Evolutionary conservation across 2,888 invertebrate genomes (phyloP).

Genomic region (Diaphora mendica): DNA sequence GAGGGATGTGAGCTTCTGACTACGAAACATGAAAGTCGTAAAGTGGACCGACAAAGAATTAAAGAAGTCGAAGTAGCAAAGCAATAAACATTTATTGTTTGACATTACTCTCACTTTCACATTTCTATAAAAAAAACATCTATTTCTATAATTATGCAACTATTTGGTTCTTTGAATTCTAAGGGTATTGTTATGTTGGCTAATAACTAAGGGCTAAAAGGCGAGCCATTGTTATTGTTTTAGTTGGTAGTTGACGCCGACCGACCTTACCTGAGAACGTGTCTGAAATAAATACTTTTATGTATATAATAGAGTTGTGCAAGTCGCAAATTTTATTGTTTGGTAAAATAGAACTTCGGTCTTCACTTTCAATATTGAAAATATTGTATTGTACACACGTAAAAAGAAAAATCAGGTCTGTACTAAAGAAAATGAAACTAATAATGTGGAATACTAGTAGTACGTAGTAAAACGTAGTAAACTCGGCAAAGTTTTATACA

Average conservation of each 20-base stretch:
- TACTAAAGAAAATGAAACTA: not conserved
- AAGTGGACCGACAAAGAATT: constrained; percentile 52
- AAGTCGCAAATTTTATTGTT: not conserved
- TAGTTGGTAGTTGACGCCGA: not conserved
- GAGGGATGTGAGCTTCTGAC: constrained; percentile 51
- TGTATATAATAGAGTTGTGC: not conserved
- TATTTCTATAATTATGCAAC: constrained; percentile 54
- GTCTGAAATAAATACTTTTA: not conserved
- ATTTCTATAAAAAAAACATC: constrained; percentile 56
- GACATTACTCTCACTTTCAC: constrained; percentile 70
- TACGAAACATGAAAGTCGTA: constrained; percentile 58
- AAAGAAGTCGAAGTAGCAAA: constrained; percentile 66
- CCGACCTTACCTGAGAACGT: constrained; percentile 1
- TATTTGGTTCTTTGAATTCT: constrained; percentile 43
- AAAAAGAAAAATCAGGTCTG: not conserved
- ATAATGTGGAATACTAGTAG: no score
- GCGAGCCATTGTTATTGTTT: constrained; percentile 6
- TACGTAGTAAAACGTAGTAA: no score
- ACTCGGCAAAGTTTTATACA: no score
- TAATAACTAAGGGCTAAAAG: constrained; percentile 9
- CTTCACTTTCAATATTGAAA: not conserved
- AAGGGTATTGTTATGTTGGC: constrained; percentile 41
- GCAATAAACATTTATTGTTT: constrained; percentile 58
- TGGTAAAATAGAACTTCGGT: not conserved
- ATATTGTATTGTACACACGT: not conserved